Percentiles rank a stretch among this genome's conserved stretches.
phyloP scores from a whole-genome alignment of 2,888 invertebrate genomes.

The Blastobasis adustella region DNA sequence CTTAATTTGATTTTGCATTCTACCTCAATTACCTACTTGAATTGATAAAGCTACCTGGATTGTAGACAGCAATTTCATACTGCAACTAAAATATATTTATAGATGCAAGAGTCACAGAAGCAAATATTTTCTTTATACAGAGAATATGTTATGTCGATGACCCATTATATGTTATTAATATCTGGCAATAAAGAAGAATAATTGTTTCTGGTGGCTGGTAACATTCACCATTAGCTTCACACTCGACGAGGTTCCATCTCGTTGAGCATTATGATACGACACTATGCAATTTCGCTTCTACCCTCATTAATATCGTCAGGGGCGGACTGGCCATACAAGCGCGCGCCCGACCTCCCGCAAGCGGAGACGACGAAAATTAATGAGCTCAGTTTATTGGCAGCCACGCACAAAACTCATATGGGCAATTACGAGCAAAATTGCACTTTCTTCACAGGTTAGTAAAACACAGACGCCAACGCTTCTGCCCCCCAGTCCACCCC shows the following conservation, averaged over 20 bases:
- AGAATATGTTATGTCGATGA: neutral
- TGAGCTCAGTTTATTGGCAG: slow-evolving; percentile 76
- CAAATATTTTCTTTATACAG: slow-evolving; percentile 20
- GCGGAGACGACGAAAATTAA: slow-evolving; percentile 75
- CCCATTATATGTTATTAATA: neutral
- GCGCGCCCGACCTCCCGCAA: slow-evolving; percentile 72
- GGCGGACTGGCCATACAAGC: slow-evolving; percentile 76
- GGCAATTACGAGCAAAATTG: slow-evolving; percentile 75
- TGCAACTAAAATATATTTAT: slow-evolving; percentile 32
- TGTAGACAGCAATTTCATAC: slow-evolving; percentile 46
- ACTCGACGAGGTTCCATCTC: slow-evolving; percentile 54
- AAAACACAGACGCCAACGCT: slow-evolving; percentile 68
- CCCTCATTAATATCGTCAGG: slow-evolving; percentile 76
- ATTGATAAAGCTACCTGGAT: slow-evolving; percentile 35
- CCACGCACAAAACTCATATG: slow-evolving; percentile 75
- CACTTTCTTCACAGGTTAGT: slow-evolving; percentile 76
- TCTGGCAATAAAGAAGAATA: slow-evolving; percentile 20
- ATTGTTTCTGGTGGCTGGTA: slow-evolving; percentile 36
- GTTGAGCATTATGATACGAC: slow-evolving; percentile 62
- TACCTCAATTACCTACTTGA: neutral
- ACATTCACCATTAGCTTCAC: slow-evolving; percentile 67
- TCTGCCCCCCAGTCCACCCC: slow-evolving; percentile 72
- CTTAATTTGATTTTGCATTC: slow-evolving; percentile 15
- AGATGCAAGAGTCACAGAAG: slow-evolving; percentile 34
- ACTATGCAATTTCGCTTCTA: slow-evolving; percentile 73